Evolutionary conservation across 2,888 invertebrate species (phyloP), one percentile per base, ranked within the genome.

Genomic region (Perizoma flavofasciatum): DNA sequence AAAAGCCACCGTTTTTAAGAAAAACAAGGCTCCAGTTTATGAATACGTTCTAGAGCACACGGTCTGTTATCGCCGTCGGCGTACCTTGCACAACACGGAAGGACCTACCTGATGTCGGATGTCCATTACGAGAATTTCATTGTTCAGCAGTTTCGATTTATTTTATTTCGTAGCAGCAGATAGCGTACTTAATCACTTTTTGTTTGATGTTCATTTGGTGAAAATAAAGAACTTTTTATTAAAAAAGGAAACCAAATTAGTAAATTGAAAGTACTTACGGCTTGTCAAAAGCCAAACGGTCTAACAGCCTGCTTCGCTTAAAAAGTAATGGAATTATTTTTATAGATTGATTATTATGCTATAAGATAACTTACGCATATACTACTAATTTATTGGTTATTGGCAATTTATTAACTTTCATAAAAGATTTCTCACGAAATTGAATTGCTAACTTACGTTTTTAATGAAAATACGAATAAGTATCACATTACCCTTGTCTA

Each of bases 161-260:
- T 79, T 85, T 67, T 65, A 65, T 65, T 69, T 65, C 62, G 59
- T 71, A 71, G 71, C 70, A 68, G 66, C 74, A 75, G 77, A 73
- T 80, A 81, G 75, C 75, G 67, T 71, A 70, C 77, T 82, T 84
- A 85, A 86, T 89, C 85, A 83, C 80, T 82, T 82, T 83, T 83
- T 82, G 77, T 82, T 82, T 79, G 71, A 80, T 77, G 77, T 81
- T 74, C 69, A 72, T 71, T 73, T 68, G 69, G 52, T 61, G 63
- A 73, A 78, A 66, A 72, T 70, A 68, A 72, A 74, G 64, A 68
- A 63, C 67, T 61, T 70, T 73, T 69, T 75, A 75, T 76, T 73
- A 75, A 74, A 51, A 70, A 72, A 73, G 67, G 60, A 69, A 63
- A 56, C 49, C 61, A 53, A 65, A 64, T 63, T 63, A 69, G 72